Base-by-base conservation (phyloP, 1,140 invertebrate genomes). In the Callitettix versicolor region DNA sequence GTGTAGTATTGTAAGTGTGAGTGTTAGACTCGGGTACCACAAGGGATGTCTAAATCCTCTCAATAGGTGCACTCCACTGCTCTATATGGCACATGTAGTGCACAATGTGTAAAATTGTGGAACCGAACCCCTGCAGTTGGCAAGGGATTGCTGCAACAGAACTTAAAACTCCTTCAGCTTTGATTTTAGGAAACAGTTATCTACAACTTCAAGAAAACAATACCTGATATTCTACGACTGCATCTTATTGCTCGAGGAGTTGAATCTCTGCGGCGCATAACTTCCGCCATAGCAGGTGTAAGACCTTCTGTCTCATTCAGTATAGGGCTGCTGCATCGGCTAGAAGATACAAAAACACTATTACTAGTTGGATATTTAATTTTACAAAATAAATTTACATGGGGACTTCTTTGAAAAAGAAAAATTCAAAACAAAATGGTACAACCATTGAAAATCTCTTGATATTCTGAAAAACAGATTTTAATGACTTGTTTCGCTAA, bases 211-310 rank as follows among this genome's bases (percentile, higher is more conserved):
- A n/a, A n/a, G n/a, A n/a, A n/a, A n/a, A n/a, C n/a, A 30, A 9
- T 30, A 30, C 26, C 26, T 30, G 26, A 30, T 30, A 9, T 30
- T 30, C 26, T 30, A 4, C 26, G 26, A 30, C 3, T 30, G 9
- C 26, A 30, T 30, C 26, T 30, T 30, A 30, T 30, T 3, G 26
- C 43, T 22, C 43, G 43, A 14, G 15, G 12, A 5, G n/a, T 30
- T 46, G 21, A 22, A 11, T 54, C 52, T 41, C 52, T 42, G 17
- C 42, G 52, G 14, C 15, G n/a, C 3, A 54, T 20, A 20, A 72
- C 58, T 64, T 71, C 67, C 57, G 71, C 69, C 69, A 72, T 71
- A 2, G 70, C 69, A 6, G 70, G 70, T 49, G 70, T 72, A 66
- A 70, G 67, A 22, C 6, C n/a, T 18, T 50, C 2, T 1, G 6